Conservation (phyloP, 2,113 vertebrate species). For the Callorhinus ursinus region DNA sequence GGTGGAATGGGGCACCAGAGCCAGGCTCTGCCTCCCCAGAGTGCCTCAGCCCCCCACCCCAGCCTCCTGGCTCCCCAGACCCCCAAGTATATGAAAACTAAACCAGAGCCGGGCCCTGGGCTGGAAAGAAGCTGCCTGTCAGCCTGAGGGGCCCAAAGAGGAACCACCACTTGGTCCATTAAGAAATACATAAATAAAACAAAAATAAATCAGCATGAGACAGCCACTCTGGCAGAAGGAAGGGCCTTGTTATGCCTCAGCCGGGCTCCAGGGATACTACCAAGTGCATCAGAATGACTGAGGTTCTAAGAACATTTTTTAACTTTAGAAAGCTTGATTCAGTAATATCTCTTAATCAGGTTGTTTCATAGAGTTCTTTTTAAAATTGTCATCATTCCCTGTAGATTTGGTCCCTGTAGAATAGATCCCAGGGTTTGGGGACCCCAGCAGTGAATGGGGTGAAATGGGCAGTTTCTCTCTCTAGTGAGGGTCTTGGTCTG, state of each 20-base stretch:
- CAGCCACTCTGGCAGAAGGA: background rate
- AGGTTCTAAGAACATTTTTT: background rate
- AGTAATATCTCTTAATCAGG: background rate
- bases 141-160: background rate
- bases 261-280: background rate
- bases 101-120: background rate
- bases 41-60: background rate
- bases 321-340: background rate
- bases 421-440: background rate
- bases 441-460: background rate
- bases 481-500: background rate
- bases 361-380: background rate
- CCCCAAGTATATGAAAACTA: background rate
- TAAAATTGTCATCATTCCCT: background rate
- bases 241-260: background rate
- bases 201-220: conserved; percentile 38
- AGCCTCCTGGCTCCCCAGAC: background rate
- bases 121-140: background rate
- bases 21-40: background rate
- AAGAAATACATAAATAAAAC: conserved; percentile 65
- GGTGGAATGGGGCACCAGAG: background rate
- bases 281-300: background rate
- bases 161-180: background rate
- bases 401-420: background rate
- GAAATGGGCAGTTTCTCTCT: background rate